Conservation (phyloP, 2,888 invertebrate genomes). For the Blomia tropicalis region DNA sequence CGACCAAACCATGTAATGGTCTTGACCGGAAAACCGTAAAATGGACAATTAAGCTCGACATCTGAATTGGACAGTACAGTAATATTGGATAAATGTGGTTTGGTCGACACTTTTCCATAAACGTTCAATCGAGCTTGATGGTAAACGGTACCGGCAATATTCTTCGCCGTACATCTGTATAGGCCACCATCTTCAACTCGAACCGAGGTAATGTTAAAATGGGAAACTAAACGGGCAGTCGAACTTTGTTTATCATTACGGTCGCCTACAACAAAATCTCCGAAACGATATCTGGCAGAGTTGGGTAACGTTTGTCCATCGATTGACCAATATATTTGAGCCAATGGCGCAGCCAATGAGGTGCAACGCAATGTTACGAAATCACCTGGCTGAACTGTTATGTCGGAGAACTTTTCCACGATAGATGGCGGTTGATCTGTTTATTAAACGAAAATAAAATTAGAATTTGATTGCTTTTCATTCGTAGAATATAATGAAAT, state of each 20-base stretch:
- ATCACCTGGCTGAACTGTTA: constrained; percentile 29
- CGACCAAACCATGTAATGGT: constrained; percentile 27
- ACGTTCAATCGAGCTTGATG: constrained; percentile 30
- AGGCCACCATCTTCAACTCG: constrained; percentile 30
- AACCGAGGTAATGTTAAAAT: constrained; percentile 27
- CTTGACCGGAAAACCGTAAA: constrained; percentile 30
- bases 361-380: constrained; percentile 28
- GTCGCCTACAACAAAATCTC: constrained; percentile 26
- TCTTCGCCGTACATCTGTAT: constrained; percentile 29
- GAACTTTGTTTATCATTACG: neutral
- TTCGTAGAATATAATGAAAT: no score
- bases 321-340: constrained; percentile 29
- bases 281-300: constrained; percentile 22
- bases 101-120: constrained; percentile 28
- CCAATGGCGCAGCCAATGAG: constrained; percentile 28
- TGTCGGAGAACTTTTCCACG: constrained; percentile 30
- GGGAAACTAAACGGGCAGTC: constrained; percentile 20
- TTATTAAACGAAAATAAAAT: constrained; percentile 19
- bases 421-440: constrained; percentile 36
- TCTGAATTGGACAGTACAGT: constrained; percentile 27
- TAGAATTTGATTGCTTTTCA: no score
- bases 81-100: constrained; percentile 26
- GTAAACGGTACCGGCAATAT: constrained; percentile 27
- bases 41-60: constrained; percentile 28
- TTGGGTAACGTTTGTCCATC: constrained; percentile 27